Conservation (phyloP, 1,140 invertebrate species). For the Eumeta japonica region DNA sequence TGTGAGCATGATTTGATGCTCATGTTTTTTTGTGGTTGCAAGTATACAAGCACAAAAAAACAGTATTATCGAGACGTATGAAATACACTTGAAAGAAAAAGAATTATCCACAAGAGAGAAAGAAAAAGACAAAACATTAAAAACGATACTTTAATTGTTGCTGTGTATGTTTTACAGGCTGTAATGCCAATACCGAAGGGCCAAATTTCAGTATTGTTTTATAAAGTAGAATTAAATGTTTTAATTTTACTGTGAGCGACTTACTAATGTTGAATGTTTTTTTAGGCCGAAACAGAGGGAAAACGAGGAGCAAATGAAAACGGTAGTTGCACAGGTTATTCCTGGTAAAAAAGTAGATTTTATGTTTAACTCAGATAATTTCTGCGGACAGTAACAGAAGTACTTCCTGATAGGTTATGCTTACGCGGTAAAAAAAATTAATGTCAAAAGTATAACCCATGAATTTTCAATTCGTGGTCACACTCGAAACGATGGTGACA, state of each 20-base stretch:
- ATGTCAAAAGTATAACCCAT: slow-evolving; percentile 3
- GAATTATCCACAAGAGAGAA: slow-evolving; percentile 15
- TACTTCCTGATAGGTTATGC: slow-evolving; percentile 4
- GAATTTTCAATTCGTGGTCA: slow-evolving; percentile 5
- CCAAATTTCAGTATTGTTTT: slow-evolving; percentile 19
- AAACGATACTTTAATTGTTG: slow-evolving; percentile 19
- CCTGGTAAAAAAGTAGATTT: slow-evolving; percentile 14
- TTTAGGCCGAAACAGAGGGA: slow-evolving; percentile 26
- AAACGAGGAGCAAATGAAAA: slow-evolving; percentile 25
- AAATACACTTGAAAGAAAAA: slow-evolving; percentile 17
- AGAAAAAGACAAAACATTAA: slow-evolving; percentile 15
- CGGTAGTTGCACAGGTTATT: slow-evolving; percentile 17
- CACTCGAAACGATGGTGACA: slow-evolving; percentile 4
- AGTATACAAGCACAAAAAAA: too few species aligned
- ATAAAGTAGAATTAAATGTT: slow-evolving; percentile 24
- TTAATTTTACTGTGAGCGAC: slow-evolving; percentile 30
- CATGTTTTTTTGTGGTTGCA: too few species aligned
- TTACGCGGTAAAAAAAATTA: slow-evolving; percentile 1
- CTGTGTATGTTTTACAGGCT: slow-evolving; percentile 32
- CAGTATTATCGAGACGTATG: too few species aligned
- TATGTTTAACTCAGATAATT: slow-evolving; percentile 6
- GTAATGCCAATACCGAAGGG: slow-evolving; percentile 23
- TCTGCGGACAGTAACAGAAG: slow-evolving; percentile 8
- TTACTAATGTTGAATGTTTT: slow-evolving; percentile 22
- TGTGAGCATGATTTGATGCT: too few species aligned